Percentiles rank a stretch among this genome's conserved stretches.
These are phyloP conservation scores for Drosophila quinaria DNA, from an alignment of 2,888 invertebrate species.

Conservation along the genomic window DNA sequence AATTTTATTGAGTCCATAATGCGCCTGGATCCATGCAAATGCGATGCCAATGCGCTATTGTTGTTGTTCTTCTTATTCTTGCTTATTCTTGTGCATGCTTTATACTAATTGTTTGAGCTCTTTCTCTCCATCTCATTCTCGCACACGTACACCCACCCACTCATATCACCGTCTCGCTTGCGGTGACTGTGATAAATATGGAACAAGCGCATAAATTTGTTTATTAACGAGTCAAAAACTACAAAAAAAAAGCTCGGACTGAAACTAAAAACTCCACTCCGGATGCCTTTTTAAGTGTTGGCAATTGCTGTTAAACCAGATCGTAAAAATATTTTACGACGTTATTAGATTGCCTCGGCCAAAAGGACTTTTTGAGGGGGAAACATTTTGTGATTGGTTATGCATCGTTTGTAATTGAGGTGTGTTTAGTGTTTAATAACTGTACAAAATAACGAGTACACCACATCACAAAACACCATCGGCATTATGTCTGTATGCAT, in stretches of 20 bases:
- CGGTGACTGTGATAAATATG: slow-evolving; percentile 63
- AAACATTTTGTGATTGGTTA: slow-evolving; percentile 54
- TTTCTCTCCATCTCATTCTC: background rate
- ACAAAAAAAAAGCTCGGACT: slow-evolving; percentile 15
- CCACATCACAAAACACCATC: background rate
- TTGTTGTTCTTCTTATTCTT: background rate
- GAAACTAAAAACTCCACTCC: slow-evolving; percentile 24
- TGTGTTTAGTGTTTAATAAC: slow-evolving; percentile 48
- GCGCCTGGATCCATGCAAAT: slow-evolving; percentile 28
- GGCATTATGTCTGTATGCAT: background rate
- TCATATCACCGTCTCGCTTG: slow-evolving; percentile 6
- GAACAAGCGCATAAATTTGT: slow-evolving; percentile 72
- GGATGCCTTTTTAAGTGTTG: slow-evolving; percentile 60
- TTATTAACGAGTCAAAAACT: slow-evolving; percentile 68
- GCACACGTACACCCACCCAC: slow-evolving; percentile 1
- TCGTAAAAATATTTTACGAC: slow-evolving; percentile 62
- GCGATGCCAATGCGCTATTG: slow-evolving; percentile 12
- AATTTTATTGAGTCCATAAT: slow-evolving; percentile 66
- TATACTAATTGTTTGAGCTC: slow-evolving; percentile 62
- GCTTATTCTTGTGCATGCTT: slow-evolving; percentile 44
- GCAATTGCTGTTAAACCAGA: slow-evolving; percentile 52
- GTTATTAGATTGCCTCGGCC: slow-evolving; percentile 42
- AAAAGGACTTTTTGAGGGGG: slow-evolving; percentile 11
- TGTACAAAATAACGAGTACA: slow-evolving; percentile 14
- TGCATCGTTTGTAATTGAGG: slow-evolving; percentile 59